phyloP scores from a whole-genome alignment of 2,113 vertebrate genomes.

The Cygnus atratus region DNA sequence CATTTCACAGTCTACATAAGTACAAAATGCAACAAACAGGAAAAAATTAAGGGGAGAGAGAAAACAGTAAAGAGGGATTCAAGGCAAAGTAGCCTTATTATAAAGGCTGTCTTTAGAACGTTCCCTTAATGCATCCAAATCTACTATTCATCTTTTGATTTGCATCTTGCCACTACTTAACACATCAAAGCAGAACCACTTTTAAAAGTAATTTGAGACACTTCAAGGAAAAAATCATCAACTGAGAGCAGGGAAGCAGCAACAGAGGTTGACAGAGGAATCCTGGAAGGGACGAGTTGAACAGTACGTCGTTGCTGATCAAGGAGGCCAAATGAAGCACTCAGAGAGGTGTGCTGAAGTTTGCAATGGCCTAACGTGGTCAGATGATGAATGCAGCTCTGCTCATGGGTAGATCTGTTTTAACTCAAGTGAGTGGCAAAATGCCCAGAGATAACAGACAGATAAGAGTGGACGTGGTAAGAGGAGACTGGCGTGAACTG shows the following conservation, averaged over 20 bases:
- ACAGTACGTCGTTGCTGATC: background rate
- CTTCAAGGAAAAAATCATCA: background rate
- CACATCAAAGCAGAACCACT: background rate
- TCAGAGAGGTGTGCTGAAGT: fast-evolving
- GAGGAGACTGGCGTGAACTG: background rate
- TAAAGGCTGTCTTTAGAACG: background rate
- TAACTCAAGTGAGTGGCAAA: background rate
- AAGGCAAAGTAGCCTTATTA: background rate
- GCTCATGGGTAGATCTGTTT: background rate
- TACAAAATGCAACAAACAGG: background rate
- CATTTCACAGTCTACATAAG: background rate
- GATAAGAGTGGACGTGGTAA: background rate
- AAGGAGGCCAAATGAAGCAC: background rate
- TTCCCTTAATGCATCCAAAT: background rate
- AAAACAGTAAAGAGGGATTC: background rate
- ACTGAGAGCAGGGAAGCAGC: background rate
- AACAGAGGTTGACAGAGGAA: background rate
- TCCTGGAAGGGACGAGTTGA: fast-evolving
- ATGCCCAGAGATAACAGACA: background rate
- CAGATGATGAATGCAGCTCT: background rate
- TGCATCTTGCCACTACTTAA: background rate
- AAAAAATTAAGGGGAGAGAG: background rate
- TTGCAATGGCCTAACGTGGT: background rate
- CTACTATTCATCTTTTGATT: background rate
- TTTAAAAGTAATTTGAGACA: background rate